phyloP scores from a whole-genome alignment of 2,113 vertebrate species.

The Psilopsiagon aymara region DNA sequence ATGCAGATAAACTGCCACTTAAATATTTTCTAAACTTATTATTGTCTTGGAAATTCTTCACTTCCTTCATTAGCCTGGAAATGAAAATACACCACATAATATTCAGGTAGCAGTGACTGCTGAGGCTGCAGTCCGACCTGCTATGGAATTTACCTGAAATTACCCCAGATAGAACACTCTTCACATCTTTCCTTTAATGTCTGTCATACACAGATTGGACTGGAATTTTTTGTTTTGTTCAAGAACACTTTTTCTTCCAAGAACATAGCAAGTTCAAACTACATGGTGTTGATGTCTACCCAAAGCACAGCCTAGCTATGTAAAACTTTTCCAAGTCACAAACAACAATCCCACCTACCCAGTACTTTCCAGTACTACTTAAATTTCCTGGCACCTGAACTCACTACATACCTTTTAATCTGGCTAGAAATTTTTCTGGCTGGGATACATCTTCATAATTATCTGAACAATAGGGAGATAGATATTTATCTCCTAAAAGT shows the following conservation, averaged over 20 bases:
- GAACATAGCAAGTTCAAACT: not conserved
- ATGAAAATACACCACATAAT: not conserved
- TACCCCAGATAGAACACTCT: not conserved
- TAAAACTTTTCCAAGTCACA: not conserved
- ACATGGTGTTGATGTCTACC: not conserved
- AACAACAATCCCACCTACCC: not conserved
- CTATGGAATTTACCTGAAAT: not conserved
- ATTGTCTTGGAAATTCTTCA: not conserved
- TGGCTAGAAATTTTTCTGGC: not conserved
- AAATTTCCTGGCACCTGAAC: not conserved
- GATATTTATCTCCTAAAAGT: constrained; percentile 37
- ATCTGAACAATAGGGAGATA: not conserved
- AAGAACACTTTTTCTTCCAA: not conserved
- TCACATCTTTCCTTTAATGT: not conserved
- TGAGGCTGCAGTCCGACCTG: not conserved
- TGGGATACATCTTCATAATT: not conserved
- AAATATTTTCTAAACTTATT: not conserved
- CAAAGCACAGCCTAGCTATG: not conserved
- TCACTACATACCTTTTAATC: not conserved
- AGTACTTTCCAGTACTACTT: not conserved
- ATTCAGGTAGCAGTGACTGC: not conserved
- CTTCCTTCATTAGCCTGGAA: not conserved
- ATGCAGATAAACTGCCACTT: not conserved
- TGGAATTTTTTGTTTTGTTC: not conserved
- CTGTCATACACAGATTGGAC: not conserved